Conservation (phyloP, 2,888 invertebrate species). For the Globia sparganii region DNA sequence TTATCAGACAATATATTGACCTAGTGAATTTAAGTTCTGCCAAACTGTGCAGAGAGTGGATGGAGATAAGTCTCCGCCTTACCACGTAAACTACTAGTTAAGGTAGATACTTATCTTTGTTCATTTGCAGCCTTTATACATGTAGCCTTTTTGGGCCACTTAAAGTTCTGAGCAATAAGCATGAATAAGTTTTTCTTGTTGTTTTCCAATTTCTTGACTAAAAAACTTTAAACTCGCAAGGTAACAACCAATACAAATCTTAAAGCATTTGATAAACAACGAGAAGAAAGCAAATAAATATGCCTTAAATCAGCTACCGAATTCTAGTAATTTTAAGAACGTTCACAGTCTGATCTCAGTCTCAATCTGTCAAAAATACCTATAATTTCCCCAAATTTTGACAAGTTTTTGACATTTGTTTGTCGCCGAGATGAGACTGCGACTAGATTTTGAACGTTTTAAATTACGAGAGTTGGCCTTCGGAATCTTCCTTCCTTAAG, state of each 20-base stretch:
- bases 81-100: too few species aligned
- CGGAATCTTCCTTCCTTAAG: too few species aligned
- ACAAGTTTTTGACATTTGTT: too few species aligned
- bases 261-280: background rate
- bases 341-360: too few species aligned
- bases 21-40: background rate
- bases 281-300: background rate
- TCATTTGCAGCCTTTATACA: background rate
- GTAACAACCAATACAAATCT: too few species aligned
- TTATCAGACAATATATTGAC: background rate
- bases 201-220: too few species aligned
- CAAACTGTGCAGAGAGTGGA: background rate
- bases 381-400: too few species aligned
- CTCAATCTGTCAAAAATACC: too few species aligned
- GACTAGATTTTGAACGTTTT: too few species aligned
- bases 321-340: too few species aligned
- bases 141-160: background rate
- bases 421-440: too few species aligned
- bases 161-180: background rate
- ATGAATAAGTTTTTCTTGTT: background rate
- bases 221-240: background rate
- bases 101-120: background rate
- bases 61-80: background rate
- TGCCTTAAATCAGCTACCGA: background rate
- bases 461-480: too few species aligned